These are phyloP conservation scores for Myotis davidii DNA, from an alignment of 2,113 vertebrate species.

Conservation along the genomic window DNA sequence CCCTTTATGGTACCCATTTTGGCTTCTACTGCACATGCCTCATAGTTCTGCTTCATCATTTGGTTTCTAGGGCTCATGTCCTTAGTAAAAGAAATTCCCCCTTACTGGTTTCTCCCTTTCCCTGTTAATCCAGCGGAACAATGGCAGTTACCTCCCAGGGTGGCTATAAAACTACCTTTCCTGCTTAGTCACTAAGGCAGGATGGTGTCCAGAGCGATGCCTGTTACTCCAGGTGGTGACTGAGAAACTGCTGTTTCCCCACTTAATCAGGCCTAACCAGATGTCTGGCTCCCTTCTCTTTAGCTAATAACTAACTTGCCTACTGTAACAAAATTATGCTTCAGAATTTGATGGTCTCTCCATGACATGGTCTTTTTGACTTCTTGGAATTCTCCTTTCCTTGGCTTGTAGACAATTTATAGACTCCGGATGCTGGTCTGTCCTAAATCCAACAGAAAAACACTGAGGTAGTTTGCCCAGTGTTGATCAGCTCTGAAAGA, in stretches of 20 bases:
- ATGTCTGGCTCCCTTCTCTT: not conserved
- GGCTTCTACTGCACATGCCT: not conserved
- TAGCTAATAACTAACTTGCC: not conserved
- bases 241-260: not conserved
- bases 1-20: not conserved
- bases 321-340: not conserved
- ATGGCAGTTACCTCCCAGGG: not conserved
- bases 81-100: not conserved
- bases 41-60: not conserved
- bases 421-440: not conserved
- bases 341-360: not conserved
- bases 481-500: not conserved
- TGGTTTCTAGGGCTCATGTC: not conserved
- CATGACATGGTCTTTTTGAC: not conserved
- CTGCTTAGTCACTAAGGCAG: not conserved
- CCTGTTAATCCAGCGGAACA: not conserved
- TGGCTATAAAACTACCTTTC: not conserved
- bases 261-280: not conserved
- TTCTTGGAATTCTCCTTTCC: not conserved
- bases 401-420: not conserved
- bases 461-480: not conserved
- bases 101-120: not conserved
- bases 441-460: not conserved
- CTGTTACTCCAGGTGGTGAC: not conserved
- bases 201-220: not conserved